Evolutionary conservation across 2,888 invertebrate species (phyloP).

Genomic region (Caenorhabditis sulstoni): DNA sequence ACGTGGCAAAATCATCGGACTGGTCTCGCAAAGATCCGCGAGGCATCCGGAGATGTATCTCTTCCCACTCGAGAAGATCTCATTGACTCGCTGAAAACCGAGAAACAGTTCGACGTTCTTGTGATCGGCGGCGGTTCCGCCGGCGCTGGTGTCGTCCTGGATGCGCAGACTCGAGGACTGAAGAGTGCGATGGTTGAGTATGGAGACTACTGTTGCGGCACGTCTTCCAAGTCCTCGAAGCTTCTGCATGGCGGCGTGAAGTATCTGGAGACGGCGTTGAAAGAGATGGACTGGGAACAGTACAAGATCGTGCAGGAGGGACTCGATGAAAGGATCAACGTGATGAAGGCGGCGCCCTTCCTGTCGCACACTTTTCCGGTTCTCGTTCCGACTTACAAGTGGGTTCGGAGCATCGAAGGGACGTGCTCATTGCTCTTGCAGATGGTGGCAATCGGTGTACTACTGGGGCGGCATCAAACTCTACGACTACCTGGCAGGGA

Average conservation of each 20-base stretch:
- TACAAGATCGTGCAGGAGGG: slow-evolving; percentile 39
- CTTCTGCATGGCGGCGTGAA: slow-evolving; percentile 45
- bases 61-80: slow-evolving; percentile 25
- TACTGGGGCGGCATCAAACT: slow-evolving; percentile 45
- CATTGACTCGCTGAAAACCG: slow-evolving; percentile 14
- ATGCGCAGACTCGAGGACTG: slow-evolving; percentile 43
- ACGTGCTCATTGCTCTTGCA: slow-evolving; percentile 8
- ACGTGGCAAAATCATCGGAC: slow-evolving; percentile 16
- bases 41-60: neutral
- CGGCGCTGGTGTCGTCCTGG: slow-evolving; percentile 29
- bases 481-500: slow-evolving; percentile 39
- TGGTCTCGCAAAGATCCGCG: slow-evolving; percentile 17
- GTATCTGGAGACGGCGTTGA: slow-evolving; percentile 45
- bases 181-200: slow-evolving; percentile 44
- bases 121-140: slow-evolving; percentile 43
- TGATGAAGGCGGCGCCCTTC: slow-evolving; percentile 40
- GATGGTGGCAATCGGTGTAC: slow-evolving; percentile 46
- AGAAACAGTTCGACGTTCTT: slow-evolving; percentile 42
- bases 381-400: slow-evolving; percentile 47
- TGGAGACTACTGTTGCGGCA: slow-evolving; percentile 36
- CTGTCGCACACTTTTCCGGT: slow-evolving; percentile 35
- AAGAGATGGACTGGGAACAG: slow-evolving; percentile 28
- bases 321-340: slow-evolving; percentile 20
- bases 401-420: neutral
- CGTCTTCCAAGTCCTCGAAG: slow-evolving; percentile 45